These are phyloP conservation scores for Prorops nasuta DNA, from an alignment of 1,140 invertebrate species.

Conservation along the genomic window DNA sequence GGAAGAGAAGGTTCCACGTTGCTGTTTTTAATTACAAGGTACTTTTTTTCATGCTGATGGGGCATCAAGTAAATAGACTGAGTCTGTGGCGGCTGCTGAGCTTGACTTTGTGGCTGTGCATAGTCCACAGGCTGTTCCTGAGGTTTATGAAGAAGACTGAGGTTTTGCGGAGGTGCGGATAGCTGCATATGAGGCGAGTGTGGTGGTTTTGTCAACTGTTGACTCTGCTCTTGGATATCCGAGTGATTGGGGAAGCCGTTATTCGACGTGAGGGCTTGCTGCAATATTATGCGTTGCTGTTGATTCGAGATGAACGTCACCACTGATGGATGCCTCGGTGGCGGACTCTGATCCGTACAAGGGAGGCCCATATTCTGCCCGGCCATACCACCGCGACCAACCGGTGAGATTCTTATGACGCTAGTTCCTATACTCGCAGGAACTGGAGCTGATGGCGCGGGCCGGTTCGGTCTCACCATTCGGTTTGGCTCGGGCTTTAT, in stretches of 20 bases:
- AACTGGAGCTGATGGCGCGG: conserved; percentile 38
- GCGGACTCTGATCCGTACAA: conserved; percentile 50
- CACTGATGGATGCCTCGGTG: conserved; percentile 46
- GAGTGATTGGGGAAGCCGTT: conserved; percentile 36
- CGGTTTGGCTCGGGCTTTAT: conserved; percentile 60
- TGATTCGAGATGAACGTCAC: conserved; percentile 49
- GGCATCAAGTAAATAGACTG: conserved; percentile 43
- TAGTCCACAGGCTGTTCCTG: conserved; percentile 49
- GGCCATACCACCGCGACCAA: conserved; percentile 37
- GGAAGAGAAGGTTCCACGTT: conserved; percentile 12
- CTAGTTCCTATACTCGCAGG: conserved; percentile 63
- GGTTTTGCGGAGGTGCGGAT: conserved; percentile 35
- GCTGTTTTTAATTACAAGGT: conserved; percentile 49
- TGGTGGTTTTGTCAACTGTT: conserved; percentile 41
- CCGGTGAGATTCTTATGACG: conserved; percentile 79
- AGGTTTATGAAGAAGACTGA: conserved; percentile 42
- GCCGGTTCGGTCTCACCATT: conserved; percentile 48
- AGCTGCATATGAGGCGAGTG: conserved; percentile 44
- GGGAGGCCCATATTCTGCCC: conserved; percentile 36
- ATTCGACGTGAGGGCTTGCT: conserved; percentile 44
- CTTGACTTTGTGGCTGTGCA: conserved; percentile 37
- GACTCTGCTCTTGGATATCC: conserved; percentile 39
- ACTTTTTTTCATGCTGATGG: conserved; percentile 46
- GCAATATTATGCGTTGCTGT: conserved; percentile 47
- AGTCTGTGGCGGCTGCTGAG: conserved; percentile 25